Conservation (phyloP, 2,113 vertebrate species). For the Leptocoma aspasia region DNA sequence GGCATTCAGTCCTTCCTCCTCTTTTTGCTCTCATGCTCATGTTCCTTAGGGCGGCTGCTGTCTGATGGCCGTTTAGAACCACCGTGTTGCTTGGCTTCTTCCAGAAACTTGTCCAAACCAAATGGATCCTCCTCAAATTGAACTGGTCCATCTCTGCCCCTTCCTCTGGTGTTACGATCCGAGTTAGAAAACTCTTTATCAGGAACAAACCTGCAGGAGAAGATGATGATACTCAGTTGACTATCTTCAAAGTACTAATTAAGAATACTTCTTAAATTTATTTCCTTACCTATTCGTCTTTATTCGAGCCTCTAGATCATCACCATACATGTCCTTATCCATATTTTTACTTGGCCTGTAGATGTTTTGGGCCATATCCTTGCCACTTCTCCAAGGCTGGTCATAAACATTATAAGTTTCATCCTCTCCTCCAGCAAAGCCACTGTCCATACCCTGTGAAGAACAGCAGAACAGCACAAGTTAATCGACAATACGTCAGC, state of each 20-base stretch:
- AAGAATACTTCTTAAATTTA: not conserved
- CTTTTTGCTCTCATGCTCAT: slow-evolving; percentile 95
- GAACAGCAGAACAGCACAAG: not conserved
- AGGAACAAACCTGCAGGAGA: slow-evolving; percentile 86
- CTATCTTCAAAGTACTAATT: not conserved
- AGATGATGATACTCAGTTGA: not conserved
- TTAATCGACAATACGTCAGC: not conserved
- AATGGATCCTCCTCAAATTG: slow-evolving; percentile 99
- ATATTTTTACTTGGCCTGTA: slow-evolving; percentile 93
- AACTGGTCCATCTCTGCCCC: slow-evolving; percentile 88
- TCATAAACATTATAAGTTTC: slow-evolving; percentile 96
- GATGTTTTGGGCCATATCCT: slow-evolving; percentile 93
- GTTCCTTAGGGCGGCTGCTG: slow-evolving; percentile 91
- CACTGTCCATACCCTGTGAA: slow-evolving; percentile 93
- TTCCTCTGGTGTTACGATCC: slow-evolving; percentile 79
- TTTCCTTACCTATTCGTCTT: slow-evolving; percentile 84
- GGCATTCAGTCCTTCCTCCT: slow-evolving; percentile 90
- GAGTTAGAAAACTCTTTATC: slow-evolving; percentile 93
- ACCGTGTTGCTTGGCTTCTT: slow-evolving; percentile 97
- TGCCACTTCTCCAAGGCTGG: slow-evolving; percentile 88
- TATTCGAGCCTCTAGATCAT: slow-evolving; percentile 91
- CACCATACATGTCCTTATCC: slow-evolving; percentile 90
- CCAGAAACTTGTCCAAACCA: slow-evolving; percentile 98
- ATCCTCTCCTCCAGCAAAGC: slow-evolving; percentile 94
- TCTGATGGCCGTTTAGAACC: slow-evolving; percentile 93